phyloP scores from a whole-genome alignment of 2,797 vertebrate species.

The Hydrocynus forskahlii region DNA sequence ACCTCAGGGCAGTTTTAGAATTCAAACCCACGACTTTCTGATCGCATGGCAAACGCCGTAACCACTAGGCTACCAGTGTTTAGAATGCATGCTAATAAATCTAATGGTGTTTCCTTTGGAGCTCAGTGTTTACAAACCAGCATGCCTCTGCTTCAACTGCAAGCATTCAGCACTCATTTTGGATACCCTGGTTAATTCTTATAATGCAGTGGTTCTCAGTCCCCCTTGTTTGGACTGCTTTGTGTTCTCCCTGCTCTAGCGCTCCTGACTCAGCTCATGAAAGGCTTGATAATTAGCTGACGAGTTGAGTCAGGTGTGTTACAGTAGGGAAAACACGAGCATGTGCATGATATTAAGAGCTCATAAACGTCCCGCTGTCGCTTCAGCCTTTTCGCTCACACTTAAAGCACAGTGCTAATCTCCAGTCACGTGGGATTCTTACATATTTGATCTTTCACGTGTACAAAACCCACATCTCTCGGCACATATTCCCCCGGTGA shows the following conservation, averaged over 20 bases:
- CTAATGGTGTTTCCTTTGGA: no score
- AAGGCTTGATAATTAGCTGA: background rate
- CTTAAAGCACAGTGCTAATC: background rate
- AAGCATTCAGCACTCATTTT: no score
- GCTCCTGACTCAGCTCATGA: background rate
- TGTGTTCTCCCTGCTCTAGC: background rate
- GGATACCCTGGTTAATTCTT: background rate
- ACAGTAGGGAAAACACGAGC: background rate
- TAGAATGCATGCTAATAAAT: no score
- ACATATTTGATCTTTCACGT: conserved; percentile 16
- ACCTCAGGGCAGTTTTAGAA: no score
- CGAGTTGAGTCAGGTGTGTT: conserved; percentile 7
- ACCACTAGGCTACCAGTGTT: no score
- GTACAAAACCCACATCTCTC: background rate
- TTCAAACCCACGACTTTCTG: no score
- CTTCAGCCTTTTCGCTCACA: background rate
- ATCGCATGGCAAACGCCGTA: no score
- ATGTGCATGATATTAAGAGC: background rate
- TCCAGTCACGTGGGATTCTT: background rate
- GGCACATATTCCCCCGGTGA: background rate
- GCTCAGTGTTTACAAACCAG: no score
- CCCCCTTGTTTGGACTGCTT: background rate
- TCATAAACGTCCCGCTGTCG: background rate
- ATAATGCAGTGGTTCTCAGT: background rate
- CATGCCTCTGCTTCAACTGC: no score